Evolutionary conservation across 2,888 invertebrate species (phyloP).

Genomic region (Zeuzera pyrina): DNA sequence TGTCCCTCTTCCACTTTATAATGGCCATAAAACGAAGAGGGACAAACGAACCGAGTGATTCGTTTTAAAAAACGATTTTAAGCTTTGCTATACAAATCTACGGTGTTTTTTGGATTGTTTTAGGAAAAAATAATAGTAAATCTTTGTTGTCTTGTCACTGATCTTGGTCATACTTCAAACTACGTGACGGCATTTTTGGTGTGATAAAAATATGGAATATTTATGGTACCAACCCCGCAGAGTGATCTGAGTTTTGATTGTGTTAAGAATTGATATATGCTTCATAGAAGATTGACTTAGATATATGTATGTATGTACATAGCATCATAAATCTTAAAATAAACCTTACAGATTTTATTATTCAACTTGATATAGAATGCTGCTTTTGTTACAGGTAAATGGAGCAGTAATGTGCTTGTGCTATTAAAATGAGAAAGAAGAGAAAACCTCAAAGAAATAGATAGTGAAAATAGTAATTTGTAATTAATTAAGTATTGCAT

Average conservation of each 20-base stretch:
- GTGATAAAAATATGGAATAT: slow-evolving; percentile 53
- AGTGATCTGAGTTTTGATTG: slow-evolving; percentile 29
- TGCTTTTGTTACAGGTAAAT: slow-evolving; percentile 44
- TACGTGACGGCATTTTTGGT: slow-evolving; percentile 49
- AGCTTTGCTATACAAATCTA: slow-evolving; percentile 25
- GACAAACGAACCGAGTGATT: slow-evolving; percentile 18
- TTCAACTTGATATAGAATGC: slow-evolving; percentile 7
- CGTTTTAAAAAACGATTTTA: slow-evolving; percentile 22
- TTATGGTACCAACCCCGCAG: slow-evolving; percentile 30
- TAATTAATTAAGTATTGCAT: slow-evolving; percentile 7
- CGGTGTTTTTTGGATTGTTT: slow-evolving; percentile 18
- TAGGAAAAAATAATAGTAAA: slow-evolving; percentile 32
- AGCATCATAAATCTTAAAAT: no score
- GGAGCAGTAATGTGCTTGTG: slow-evolving; percentile 8
- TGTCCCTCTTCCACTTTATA: slow-evolving; percentile 31
- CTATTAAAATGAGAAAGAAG: slow-evolving; percentile 63
- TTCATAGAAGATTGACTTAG: neutral
- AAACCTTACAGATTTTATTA: no score
- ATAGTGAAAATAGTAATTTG: slow-evolving; percentile 17
- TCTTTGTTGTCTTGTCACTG: slow-evolving; percentile 47
- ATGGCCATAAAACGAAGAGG: slow-evolving; percentile 20
- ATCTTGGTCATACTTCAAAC: slow-evolving; percentile 44
- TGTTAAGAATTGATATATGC: slow-evolving; percentile 12
- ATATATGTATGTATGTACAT: no score
- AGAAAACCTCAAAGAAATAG: slow-evolving; percentile 42